Base-by-base conservation (phyloP, 2,888 invertebrate species). In the Tiphia femorata region DNA sequence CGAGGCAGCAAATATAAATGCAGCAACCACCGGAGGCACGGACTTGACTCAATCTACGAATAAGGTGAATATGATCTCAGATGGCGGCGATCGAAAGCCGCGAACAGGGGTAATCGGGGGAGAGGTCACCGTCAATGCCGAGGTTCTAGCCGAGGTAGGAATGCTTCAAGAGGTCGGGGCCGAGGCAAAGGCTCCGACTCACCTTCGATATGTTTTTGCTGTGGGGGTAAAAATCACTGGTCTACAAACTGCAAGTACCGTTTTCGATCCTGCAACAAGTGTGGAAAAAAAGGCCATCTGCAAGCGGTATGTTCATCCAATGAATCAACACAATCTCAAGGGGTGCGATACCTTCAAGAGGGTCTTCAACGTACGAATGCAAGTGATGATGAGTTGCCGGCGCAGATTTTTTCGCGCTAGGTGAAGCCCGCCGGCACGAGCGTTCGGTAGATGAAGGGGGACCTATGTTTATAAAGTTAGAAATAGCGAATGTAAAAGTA, bases 1-100 rank as follows among this genome's bases (percentile, higher is more conserved):
- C 20, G 51, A 51, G 23, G 14, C 33, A 8, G 51, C 51, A 16
- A 42, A 20, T 6, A 37, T 21, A 44, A 44, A 44, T 12, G 51
- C 51, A 3, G 23, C 33, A 38, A 40, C 29, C 3, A 29, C 29
- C n/a, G 29, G n/a, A n/a, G n/a, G n/a, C n/a, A n/a, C 29, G 7
- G 12, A 29, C 12, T 29, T 29, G 2, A 29, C 3, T 7, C 29
- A 29, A 7, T 10, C n/a, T 2, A 7, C 7, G 3, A 10, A 29
- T 10, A 10, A 2, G 29, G 7, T 3, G 29, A 10, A 29, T 2
- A 7, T 29, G 29, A 29, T n/a, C 7, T 29, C 12, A 3, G 10
- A n/a, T 2, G 29, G 12, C 3, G 12, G 29, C 10, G 25, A 25
- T 8, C 25, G 8, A 25, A 25, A 25, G 8, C 25, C 25, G 8